These are phyloP conservation scores for Synergus itoensis DNA, from an alignment of 2,888 invertebrate species.

Conservation along the genomic window DNA sequence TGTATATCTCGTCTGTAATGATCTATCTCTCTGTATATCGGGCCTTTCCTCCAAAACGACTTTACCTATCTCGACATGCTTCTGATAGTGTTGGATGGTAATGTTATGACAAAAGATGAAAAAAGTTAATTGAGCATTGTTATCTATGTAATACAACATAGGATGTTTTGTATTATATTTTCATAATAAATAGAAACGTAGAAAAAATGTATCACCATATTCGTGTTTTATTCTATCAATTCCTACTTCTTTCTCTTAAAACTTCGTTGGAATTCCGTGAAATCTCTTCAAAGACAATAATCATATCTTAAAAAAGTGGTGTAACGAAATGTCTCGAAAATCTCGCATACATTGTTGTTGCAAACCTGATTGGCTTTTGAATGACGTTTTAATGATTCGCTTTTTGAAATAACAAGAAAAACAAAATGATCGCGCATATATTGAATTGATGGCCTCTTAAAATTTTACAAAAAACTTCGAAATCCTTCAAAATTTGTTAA, in stretches of 20 bases:
- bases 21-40: constrained; percentile 68
- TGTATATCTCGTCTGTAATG: constrained; percentile 66
- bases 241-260: neutral
- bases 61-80: constrained; percentile 71
- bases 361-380: too few relatives aligned
- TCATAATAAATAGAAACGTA: constrained; percentile 80
- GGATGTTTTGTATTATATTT: constrained; percentile 80
- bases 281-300: too few relatives aligned
- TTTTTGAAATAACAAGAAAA: too few relatives aligned
- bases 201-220: constrained; percentile 76
- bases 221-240: constrained; percentile 57
- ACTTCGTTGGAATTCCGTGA: too few relatives aligned
- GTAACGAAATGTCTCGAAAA: too few relatives aligned
- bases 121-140: constrained; percentile 77
- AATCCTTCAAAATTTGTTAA: too few relatives aligned
- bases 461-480: too few relatives aligned
- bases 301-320: too few relatives aligned
- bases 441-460: too few relatives aligned
- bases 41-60: constrained; percentile 69
- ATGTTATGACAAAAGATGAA: constrained; percentile 70
- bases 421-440: too few relatives aligned
- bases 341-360: too few relatives aligned
- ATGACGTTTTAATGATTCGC: too few relatives aligned
- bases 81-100: constrained; percentile 74
- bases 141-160: constrained; percentile 79